Evolutionary conservation across 92 coral and sea anemone species (phyloP).

Genomic region (Palythoa heliodiscus): DNA sequence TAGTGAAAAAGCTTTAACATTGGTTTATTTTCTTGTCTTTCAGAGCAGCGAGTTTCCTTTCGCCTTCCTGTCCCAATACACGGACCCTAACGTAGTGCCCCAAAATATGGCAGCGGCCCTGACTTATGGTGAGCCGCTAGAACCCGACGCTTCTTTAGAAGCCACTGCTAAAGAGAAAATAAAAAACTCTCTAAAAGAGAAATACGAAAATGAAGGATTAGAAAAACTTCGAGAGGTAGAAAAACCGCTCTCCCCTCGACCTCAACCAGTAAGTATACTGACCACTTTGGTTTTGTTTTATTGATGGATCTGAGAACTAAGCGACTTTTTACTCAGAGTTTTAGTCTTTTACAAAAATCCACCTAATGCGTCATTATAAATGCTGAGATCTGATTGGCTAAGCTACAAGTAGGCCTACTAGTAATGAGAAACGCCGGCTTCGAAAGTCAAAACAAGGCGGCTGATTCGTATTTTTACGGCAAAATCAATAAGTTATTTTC

Average conservation of each 20-base stretch:
- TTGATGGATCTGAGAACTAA: too few relatives aligned
- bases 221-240: conserved; percentile 8
- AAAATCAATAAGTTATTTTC: too few relatives aligned
- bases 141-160: background rate
- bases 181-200: conserved; percentile 8
- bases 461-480: too few relatives aligned
- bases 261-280: conserved; percentile 21
- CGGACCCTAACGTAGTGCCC: background rate
- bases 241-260: conserved; percentile 17
- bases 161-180: conserved; percentile 24
- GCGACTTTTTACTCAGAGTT: background rate
- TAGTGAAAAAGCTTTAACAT: background rate
- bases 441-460: too few relatives aligned
- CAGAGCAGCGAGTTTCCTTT: conserved; percentile 8
- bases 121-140: background rate
- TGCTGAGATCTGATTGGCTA: too few relatives aligned
- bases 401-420: too few relatives aligned
- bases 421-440: too few relatives aligned
- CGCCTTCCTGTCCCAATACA: background rate
- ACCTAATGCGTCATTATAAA: too few relatives aligned
- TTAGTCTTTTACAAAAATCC: background rate
- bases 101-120: background rate
- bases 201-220: conserved; percentile 27
- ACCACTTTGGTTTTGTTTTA: too few relatives aligned
- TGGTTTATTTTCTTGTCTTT: background rate